Evolutionary conservation across 2,888 invertebrate genomes (phyloP).

Genomic region (Lissonota sp.): DNA sequence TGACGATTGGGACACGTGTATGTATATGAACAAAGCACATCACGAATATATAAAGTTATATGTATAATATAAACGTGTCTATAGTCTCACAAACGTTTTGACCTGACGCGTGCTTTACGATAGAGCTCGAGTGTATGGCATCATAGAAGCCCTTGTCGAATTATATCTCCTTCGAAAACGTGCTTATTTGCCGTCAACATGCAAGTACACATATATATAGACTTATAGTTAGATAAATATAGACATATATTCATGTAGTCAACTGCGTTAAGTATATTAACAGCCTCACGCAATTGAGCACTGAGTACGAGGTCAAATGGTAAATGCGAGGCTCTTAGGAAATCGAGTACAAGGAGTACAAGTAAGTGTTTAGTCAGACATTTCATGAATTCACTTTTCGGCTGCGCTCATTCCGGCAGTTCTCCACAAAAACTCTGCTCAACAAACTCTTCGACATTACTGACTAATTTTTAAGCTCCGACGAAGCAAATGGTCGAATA

Average conservation of each 20-base stretch:
- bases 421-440: not conserved
- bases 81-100: constrained; percentile 44
- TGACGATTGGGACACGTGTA: constrained; percentile 48
- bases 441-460: not conserved
- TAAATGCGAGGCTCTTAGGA: constrained; percentile 40
- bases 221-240: not conserved
- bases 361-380: constrained; percentile 47
- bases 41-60: not conserved
- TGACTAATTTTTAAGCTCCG: not conserved
- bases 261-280: constrained; percentile 17
- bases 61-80: not conserved
- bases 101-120: constrained; percentile 43
- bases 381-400: not conserved
- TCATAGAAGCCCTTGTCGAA: constrained; percentile 50
- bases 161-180: constrained; percentile 51
- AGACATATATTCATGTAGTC: not conserved
- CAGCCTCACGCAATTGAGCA: constrained; percentile 48
- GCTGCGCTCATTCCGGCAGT: not conserved
- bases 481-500: not conserved
- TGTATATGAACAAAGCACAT: not conserved
- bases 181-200: constrained; percentile 7
- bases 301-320: constrained; percentile 51
- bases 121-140: constrained; percentile 13
- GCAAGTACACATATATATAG: not conserved
- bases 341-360: constrained; percentile 52